Conservation (phyloP, 2,113 vertebrate species). For the Loxodonta africana region DNA sequence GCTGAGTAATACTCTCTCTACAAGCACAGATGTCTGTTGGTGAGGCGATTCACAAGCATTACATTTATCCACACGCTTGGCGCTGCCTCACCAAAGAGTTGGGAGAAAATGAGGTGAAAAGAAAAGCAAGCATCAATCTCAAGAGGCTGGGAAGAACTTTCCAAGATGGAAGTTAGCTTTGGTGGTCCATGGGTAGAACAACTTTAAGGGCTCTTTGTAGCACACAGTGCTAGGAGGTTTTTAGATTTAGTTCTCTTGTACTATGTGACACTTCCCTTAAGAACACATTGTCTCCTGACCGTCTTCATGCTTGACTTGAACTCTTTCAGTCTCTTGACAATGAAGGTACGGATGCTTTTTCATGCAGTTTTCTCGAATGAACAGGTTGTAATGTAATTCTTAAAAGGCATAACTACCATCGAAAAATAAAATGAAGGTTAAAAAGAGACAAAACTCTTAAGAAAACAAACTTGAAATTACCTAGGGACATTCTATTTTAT, state of each 20-base stretch:
- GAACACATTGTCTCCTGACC: conserved; percentile 4
- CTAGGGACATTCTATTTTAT: background rate
- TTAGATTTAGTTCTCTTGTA: background rate
- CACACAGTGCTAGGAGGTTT: background rate
- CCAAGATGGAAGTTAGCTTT: conserved; percentile 4
- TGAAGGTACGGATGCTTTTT: background rate
- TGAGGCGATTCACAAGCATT: background rate
- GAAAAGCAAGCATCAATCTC: background rate
- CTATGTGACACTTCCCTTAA: background rate
- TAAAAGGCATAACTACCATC: background rate
- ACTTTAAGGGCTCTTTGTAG: background rate
- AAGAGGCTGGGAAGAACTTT: background rate
- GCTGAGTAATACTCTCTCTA: background rate
- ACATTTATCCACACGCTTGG: background rate
- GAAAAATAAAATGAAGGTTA: conserved; percentile 40
- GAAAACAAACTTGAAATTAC: background rate
- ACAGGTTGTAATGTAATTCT: conserved; percentile 12
- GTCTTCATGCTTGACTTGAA: conserved; percentile 67
- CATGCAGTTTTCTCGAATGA: background rate
- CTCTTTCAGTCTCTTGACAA: conserved; percentile 60
- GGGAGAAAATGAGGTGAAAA: background rate
- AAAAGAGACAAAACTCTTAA: conserved; percentile 33
- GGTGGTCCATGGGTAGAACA: background rate
- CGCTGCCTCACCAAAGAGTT: background rate
- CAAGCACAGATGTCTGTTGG: background rate